These are phyloP conservation scores for Leptosomus discolor DNA, from an alignment of 2,113 vertebrate genomes.

Conservation along the genomic window DNA sequence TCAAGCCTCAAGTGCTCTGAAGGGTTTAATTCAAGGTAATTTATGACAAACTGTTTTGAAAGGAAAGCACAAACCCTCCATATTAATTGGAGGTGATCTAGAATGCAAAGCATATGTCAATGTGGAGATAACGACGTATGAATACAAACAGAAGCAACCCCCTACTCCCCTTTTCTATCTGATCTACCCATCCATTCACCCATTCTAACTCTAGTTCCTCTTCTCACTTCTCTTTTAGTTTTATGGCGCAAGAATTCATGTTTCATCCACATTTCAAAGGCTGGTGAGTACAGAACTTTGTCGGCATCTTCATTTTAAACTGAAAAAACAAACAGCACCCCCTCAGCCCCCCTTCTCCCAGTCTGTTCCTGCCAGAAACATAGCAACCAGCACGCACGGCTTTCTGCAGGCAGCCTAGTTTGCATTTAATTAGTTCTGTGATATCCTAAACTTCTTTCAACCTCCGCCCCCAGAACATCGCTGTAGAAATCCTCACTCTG, in stretches of 20 bases:
- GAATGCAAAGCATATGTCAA: neutral
- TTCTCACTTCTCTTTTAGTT: neutral
- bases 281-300: constrained; percentile 56
- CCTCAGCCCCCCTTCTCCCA: constrained; percentile 14
- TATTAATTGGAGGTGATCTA: constrained; percentile 46
- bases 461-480: constrained; percentile 40
- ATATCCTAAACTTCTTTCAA: constrained; percentile 64
- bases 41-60: constrained; percentile 36
- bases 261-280: constrained; percentile 64
- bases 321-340: constrained; percentile 51
- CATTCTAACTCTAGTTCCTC: neutral
- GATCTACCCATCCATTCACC: neutral
- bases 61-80: constrained; percentile 3
- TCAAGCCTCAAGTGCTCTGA: neutral
- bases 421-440: constrained; percentile 71
- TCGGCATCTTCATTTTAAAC: constrained; percentile 51
- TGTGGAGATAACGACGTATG: neutral
- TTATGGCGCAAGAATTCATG: neutral
- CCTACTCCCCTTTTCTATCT: neutral
- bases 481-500: constrained; percentile 49
- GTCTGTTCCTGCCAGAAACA: constrained; percentile 55
- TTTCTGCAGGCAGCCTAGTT: constrained; percentile 66
- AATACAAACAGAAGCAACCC: constrained; percentile 43
- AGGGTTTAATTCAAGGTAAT: constrained; percentile 39
- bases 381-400: constrained; percentile 51